Evolutionary conservation across 2,888 invertebrate species (phyloP).

Genomic region (Cantharis nigra): DNA sequence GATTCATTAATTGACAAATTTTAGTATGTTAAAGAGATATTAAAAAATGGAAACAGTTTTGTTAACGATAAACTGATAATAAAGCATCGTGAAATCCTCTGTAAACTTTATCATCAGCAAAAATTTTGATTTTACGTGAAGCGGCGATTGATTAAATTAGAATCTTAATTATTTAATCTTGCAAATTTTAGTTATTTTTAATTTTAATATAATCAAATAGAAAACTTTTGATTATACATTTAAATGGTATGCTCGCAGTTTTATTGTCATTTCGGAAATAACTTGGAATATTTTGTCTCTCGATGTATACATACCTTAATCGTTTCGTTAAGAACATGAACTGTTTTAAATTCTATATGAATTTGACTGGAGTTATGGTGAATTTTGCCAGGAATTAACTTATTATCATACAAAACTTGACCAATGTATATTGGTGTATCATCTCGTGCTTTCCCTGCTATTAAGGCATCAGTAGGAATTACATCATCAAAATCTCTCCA

Average conservation of each 20-base stretch:
- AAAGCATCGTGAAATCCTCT: no score
- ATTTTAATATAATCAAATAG: neutral
- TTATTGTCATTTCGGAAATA: neutral
- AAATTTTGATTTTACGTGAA: neutral
- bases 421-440: conserved; percentile 26
- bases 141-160: neutral
- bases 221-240: neutral
- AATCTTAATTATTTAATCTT: neutral
- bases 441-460: conserved; percentile 15
- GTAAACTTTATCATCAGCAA: neutral
- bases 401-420: conserved; percentile 21
- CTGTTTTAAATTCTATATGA: conserved; percentile 14
- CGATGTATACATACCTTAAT: conserved; percentile 7
- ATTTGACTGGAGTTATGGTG: conserved; percentile 8
- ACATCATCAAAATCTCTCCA: conserved; percentile 23
- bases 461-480: conserved; percentile 21
- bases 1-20: no score
- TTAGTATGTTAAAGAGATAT: no score
- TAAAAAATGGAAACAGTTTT: no score
- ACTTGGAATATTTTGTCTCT: neutral
- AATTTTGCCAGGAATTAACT: conserved; percentile 22
- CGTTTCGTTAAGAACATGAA: conserved; percentile 8
- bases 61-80: no score
- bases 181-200: neutral
- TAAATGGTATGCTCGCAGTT: neutral